Conservation (phyloP, 2,113 vertebrate species). For the Apodemus speciosus region DNA sequence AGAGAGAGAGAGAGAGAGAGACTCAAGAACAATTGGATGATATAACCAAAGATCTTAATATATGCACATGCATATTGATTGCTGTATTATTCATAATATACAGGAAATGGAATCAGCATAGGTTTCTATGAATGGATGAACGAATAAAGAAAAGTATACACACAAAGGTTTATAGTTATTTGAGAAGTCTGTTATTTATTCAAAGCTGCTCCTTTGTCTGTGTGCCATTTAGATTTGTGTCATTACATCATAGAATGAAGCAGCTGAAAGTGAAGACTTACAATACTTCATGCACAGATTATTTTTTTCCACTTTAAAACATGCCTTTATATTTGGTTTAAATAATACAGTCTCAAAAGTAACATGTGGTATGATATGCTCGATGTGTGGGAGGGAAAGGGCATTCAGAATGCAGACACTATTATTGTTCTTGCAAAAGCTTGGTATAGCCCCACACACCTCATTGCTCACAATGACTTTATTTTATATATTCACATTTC, state of each 20-base stretch:
- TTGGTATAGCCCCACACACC: not conserved
- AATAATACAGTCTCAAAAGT: slow-evolving; percentile 75
- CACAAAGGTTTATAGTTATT: slow-evolving; percentile 46
- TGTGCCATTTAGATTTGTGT: slow-evolving; percentile 64
- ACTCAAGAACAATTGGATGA: not conserved
- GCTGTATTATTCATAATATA: not conserved
- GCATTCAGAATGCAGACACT: not conserved
- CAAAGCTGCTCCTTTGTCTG: slow-evolving; percentile 65
- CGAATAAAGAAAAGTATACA: not conserved
- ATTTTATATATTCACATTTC: not conserved
- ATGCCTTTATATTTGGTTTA: slow-evolving; percentile 78
- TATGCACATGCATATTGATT: not conserved
- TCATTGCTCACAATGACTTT: not conserved
- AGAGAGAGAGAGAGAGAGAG: not conserved
- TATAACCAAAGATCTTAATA: not conserved
- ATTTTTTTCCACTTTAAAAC: slow-evolving; percentile 65
- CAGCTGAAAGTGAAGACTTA: slow-evolving; percentile 74
- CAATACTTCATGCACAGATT: slow-evolving; percentile 79
- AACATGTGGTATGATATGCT: slow-evolving; percentile 66
- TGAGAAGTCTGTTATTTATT: slow-evolving; percentile 65
- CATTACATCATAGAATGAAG: slow-evolving; percentile 74
- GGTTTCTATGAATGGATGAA: not conserved
- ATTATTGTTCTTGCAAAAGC: not conserved
- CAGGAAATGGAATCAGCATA: not conserved
- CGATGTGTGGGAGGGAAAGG: not conserved